Evolutionary conservation across 2,888 invertebrate genomes (phyloP), one percentile per base, ranked within the genome.

Genomic region (Agriopis aurantiaria): DNA sequence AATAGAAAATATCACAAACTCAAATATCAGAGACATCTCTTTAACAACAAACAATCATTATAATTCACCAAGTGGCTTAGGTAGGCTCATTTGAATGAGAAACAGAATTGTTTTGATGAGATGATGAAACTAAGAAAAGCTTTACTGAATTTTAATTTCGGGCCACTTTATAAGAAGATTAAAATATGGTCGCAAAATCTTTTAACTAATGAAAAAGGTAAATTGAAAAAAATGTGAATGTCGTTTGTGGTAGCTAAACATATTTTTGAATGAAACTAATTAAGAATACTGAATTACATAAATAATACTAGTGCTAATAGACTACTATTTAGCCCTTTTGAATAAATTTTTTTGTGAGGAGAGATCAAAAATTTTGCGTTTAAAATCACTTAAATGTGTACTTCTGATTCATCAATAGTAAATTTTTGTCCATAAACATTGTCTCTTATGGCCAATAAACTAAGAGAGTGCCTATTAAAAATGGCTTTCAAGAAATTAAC

Each of bases 101-200:
- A 82, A 80, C 82, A 82, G 77, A 85, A 84, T 83, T 87, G 83
- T 86, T 84, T 83, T 78, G 78, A 78, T 76, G 71, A 82, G 79
- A 79, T 78, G 80, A 82, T 84, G 82, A 83, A 85, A 85, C 84
- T 86, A 88, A 89, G 85, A 69, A 78, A 78, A 76, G 82, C 84
- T 88, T 85, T 85, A 70, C 83, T 80, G 86, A 90, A 90, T 91
- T 90, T 89, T 88, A 91, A 91, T 91, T 89, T 89, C 86, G 82
- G 78, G 82, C 86, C 85, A 89, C 90, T 88, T 89, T 85, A 84
- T 91, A 91, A 91, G 91, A 88, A 88, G 91, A 91, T 91, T 89
- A 87, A 82, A 83, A 77, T 79, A 84, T 65, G 23, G 79, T 81
- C 82, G 82, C 40, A 84, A 82, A 86, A 87, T 84, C 86, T 85